A percentile compares a stretch with the other conserved stretches of the same genome.
These are phyloP conservation scores for Philereme transversata DNA, from an alignment of 2,888 invertebrate species.

Conservation along the genomic window DNA sequence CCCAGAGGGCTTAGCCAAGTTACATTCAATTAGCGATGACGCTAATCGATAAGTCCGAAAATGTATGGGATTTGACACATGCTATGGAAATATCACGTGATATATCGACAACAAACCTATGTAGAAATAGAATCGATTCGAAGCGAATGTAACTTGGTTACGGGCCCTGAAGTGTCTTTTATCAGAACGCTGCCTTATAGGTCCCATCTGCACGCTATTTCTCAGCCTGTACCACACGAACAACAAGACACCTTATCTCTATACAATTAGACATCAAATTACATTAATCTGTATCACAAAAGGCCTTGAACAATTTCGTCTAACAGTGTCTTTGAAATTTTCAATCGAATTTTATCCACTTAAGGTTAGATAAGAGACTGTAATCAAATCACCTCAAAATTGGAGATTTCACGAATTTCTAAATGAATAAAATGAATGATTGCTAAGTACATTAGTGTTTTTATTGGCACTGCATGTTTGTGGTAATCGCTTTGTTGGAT, in stretches of 20 bases:
- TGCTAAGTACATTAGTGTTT: neutral
- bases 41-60: too few species aligned
- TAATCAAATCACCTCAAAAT: conserved; percentile 10
- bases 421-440: neutral
- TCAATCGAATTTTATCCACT: conserved; percentile 7
- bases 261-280: conserved; percentile 3
- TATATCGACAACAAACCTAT: too few species aligned
- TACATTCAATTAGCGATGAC: too few species aligned
- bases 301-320: conserved; percentile 1
- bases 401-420: conserved; percentile 5
- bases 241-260: neutral
- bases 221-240: neutral
- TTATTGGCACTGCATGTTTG: neutral
- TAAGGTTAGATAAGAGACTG: neutral
- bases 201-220: conserved; percentile 1
- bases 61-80: too few species aligned
- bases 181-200: neutral
- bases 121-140: too few species aligned
- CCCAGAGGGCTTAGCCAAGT: too few species aligned
- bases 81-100: too few species aligned
- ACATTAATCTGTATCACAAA: neutral
- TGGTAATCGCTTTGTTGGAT: neutral
- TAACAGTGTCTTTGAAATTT: conserved; percentile 6
- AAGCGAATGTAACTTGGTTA: too few species aligned
- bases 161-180: neutral